Percentiles rank a stretch among this genome's conserved stretches.
Conservation (phyloP, 2,797 vertebrate species). For the Hybognathus amarus region DNA sequence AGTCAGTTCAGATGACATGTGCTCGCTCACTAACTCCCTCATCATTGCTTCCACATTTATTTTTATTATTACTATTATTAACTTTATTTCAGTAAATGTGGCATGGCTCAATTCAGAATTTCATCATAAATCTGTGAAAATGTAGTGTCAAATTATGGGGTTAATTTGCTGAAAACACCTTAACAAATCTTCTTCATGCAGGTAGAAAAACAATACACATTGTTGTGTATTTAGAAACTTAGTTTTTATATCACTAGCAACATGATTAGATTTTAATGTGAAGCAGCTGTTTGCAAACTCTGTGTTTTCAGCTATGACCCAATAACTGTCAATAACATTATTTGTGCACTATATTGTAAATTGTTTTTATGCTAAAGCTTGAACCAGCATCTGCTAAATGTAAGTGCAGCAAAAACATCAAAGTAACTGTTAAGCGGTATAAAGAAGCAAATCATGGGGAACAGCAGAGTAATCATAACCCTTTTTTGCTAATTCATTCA, state of each 20-base stretch:
- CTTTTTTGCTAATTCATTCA: not conserved
- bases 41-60: constrained; percentile 16
- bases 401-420: not conserved
- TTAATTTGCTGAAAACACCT: not conserved
- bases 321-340: not conserved
- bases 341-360: not conserved
- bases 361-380: not conserved
- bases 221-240: not conserved
- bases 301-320: not conserved
- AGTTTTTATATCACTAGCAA: not conserved
- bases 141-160: not conserved
- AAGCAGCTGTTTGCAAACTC: not conserved
- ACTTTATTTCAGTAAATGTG: not conserved
- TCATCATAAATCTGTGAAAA: not conserved
- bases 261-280: not conserved
- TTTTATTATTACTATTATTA: not conserved
- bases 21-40: not conserved
- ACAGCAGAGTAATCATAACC: not conserved
- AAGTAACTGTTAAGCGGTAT: not conserved
- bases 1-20: constrained; percentile 7
- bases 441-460: not conserved
- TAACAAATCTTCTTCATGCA: not conserved
- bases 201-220: constrained; percentile 1
- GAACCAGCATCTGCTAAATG: constrained; percentile 1
- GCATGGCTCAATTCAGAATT: not conserved